Evolutionary conservation across 1,140 invertebrate genomes (phyloP), one percentile per base, ranked within the genome.

Genomic region (Bemisia tabaci): DNA sequence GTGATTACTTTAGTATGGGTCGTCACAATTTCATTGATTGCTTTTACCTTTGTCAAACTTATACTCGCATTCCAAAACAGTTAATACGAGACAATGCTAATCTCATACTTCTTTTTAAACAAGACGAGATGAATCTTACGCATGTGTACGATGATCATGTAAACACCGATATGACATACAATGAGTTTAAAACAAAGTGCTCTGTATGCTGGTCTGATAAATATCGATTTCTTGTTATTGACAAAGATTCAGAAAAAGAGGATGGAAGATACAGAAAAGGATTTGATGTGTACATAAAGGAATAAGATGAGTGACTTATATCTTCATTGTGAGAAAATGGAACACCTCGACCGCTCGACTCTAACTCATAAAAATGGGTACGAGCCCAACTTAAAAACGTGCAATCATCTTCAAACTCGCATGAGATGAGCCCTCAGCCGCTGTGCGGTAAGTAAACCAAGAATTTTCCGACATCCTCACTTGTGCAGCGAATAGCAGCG

Each of bases 141-240:
- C 75, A 77, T 69, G 65, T 76, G 5, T 77, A 77, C 68, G 69
- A 76, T 68, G 75, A 78, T 73, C 72, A 76, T n/a, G n/a, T n/a
- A n/a, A n/a, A n/a, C n/a, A n/a, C n/a, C n/a, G n/a, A n/a, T n/a
- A n/a, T n/a, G n/a, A 68, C 71, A 77, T 12, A 72, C 64, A 23
- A 62, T 33, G 24, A 68, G 65, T 74, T 76, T 65, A 70, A 70
- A 67, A 26, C 71, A 1, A 62, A 72, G 23, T 75, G 71, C 64
- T 11, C 9, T 11, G 60, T 67, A 24, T 72, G 72, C 60, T 74
- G 71, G 70, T 63, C 69, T 72, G 39, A 68, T 12, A 59, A 61
- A 33, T 64, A 60, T 33, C 21, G 48, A 26, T 72, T 72, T 65
- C 2, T 72, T 11, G 60, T 69, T 25, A 72, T 71, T 48, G 64